Conservation (phyloP, 2,888 invertebrate species). For the Xanthorhoe spadicearia region DNA sequence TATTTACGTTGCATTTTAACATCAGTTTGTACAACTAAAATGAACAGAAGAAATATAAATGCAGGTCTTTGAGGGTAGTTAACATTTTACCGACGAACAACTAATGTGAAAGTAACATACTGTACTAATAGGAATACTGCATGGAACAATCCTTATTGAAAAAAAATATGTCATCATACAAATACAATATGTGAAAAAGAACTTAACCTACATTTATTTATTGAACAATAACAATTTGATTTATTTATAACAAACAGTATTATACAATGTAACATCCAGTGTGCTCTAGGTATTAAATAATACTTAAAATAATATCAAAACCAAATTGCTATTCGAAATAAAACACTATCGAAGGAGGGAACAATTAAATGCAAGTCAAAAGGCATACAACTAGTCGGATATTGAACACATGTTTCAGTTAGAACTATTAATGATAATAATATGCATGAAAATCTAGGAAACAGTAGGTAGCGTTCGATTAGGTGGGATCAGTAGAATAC, state of each 20-base stretch:
- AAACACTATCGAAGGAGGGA: constrained; percentile 54
- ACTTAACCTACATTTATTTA: constrained; percentile 53
- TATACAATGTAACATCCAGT: constrained; percentile 59
- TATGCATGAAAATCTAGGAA: constrained; percentile 58
- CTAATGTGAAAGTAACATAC: constrained; percentile 34
- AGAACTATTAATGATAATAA: constrained; percentile 50
- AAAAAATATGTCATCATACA: constrained; percentile 32
- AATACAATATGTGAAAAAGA: constrained; percentile 45
- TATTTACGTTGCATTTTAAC: constrained; percentile 19
- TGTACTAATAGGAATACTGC: constrained; percentile 44
- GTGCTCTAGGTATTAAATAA: constrained; percentile 56
- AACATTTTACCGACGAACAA: constrained; percentile 43
- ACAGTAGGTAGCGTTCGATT: constrained; percentile 56
- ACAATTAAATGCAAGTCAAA: constrained; percentile 62
- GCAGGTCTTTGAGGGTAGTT: constrained; percentile 56
- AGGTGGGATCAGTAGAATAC: constrained; percentile 71
- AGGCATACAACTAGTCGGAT: constrained; percentile 56
- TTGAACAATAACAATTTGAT: constrained; percentile 58
- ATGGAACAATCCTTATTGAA: constrained; percentile 34
- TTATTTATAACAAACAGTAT: constrained; percentile 47
- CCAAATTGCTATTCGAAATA: constrained; percentile 54
- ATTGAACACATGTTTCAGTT: constrained; percentile 58
- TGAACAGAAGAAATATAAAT: constrained; percentile 54
- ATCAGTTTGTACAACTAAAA: constrained; percentile 5
- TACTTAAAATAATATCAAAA: constrained; percentile 63